phyloP scores from a whole-genome alignment of 1,140 invertebrate species.

The Zaprionus nigranus region DNA sequence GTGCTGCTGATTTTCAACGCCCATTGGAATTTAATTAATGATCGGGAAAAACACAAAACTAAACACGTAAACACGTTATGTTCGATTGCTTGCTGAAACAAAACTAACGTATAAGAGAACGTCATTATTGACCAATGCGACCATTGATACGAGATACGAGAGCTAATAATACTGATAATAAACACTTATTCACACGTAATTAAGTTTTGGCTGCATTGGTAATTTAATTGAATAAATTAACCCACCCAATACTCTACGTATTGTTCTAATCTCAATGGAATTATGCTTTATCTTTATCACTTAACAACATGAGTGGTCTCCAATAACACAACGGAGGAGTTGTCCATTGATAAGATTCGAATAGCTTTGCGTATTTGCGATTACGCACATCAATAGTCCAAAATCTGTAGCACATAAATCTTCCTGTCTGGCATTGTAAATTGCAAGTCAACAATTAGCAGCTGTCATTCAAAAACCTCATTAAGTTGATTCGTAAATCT shows the following conservation, averaged over 20 bases:
- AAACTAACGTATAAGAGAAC: slow-evolving; percentile 29
- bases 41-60: slow-evolving; percentile 9
- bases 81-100: slow-evolving; percentile 24
- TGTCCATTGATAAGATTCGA: slow-evolving; percentile 26
- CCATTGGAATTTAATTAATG: slow-evolving; percentile 38
- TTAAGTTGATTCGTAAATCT: background rate
- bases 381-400: background rate
- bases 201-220: slow-evolving; percentile 31
- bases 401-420: background rate
- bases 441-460: background rate
- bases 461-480: background rate
- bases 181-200: slow-evolving; percentile 15
- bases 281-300: slow-evolving; percentile 29
- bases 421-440: background rate
- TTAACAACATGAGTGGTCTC: slow-evolving; percentile 10
- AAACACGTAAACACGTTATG: slow-evolving; percentile 5
- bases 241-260: background rate
- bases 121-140: slow-evolving; percentile 9
- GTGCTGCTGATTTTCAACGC: slow-evolving; percentile 12
- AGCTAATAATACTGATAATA: slow-evolving; percentile 45
- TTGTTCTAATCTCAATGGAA: slow-evolving; percentile 20
- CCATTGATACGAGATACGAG: background rate
- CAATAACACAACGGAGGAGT: slow-evolving; percentile 14
- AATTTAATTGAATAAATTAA: slow-evolving; percentile 40
- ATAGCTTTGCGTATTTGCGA: slow-evolving; percentile 6